A percentile compares a stretch with the other conserved stretches of the same genome.
Conservation (phyloP, 37 sponge, comb jelly and placozoan genomes). For the Spongilla lacustris region DNA sequence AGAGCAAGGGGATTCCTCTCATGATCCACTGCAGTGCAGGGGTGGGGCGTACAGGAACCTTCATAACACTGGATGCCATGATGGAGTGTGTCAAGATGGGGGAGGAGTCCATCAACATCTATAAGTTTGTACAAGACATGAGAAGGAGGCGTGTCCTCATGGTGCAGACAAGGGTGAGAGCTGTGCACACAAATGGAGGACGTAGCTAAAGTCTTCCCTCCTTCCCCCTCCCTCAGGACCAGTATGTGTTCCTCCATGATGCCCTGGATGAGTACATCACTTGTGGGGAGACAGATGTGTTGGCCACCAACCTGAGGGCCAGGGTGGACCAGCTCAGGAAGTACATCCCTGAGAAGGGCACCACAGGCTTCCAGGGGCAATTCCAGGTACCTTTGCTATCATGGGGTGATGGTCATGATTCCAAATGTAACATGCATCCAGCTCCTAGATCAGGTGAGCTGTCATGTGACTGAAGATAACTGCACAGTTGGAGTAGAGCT, state of each 20-base stretch:
- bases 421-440: not conserved
- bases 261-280: constrained; percentile 72
- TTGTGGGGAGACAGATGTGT: constrained; percentile 62
- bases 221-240: constrained; percentile 35
- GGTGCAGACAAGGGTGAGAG: constrained; percentile 80
- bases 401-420: not conserved
- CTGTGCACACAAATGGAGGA: too few relatives aligned
- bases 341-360: too few relatives aligned
- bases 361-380: constrained; percentile 50
- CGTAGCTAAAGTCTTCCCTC: not conserved
- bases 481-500: constrained; percentile 45
- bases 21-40: constrained; percentile 93
- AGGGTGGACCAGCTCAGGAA: constrained; percentile 32
- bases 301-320: constrained; percentile 24
- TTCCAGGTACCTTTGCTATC: constrained; percentile 29
- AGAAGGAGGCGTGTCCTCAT: constrained; percentile 66
- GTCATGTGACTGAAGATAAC: constrained; percentile 31
- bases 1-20: constrained; percentile 41
- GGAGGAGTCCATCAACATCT: constrained; percentile 62
- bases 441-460: constrained; percentile 72
- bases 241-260: constrained; percentile 82
- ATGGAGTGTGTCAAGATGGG: constrained; percentile 48
- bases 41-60: constrained; percentile 85
- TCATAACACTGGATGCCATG: constrained; percentile 80
- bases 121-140: constrained; percentile 58